Conservation (phyloP, 2,888 invertebrate species). For the Zaprionus bogoriensis region DNA sequence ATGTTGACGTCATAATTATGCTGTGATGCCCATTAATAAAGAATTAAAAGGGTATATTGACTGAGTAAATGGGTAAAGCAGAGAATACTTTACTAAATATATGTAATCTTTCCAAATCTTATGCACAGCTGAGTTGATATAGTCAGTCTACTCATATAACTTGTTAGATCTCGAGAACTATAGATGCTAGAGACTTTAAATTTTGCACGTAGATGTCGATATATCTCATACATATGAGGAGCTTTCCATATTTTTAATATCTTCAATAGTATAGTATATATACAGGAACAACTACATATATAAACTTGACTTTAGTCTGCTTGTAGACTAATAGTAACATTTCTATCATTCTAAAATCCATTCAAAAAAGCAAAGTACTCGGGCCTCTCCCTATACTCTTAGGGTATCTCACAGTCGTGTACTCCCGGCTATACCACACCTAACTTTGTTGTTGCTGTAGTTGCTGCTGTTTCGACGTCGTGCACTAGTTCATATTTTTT, state of each 20-base stretch:
- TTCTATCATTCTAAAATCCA: too few relatives aligned
- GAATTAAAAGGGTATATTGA: neutral
- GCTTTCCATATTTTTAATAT: neutral
- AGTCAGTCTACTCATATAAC: neutral
- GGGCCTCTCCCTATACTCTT: too few relatives aligned
- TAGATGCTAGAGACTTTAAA: neutral
- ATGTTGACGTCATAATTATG: constrained; percentile 65
- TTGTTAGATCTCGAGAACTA: neutral
- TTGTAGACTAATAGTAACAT: neutral
- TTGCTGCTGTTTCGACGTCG: constrained; percentile 7
- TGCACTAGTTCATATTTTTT: constrained; percentile 57
- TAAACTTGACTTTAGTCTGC: neutral
- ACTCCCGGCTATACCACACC: neutral
- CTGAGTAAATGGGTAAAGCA: neutral
- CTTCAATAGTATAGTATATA: neutral
- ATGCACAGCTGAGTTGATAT: neutral
- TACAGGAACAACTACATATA: neutral
- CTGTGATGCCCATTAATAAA: neutral
- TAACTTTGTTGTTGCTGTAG: constrained; percentile 4
- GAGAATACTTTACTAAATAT: neutral
- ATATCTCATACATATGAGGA: neutral
- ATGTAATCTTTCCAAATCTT: too few relatives aligned
- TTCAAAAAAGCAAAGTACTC: too few relatives aligned
- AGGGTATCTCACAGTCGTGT: neutral
- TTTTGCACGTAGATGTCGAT: neutral